A percentile compares a stretch with the other conserved stretches of the same genome.
These are phyloP conservation scores for Sebastes variabilis DNA, from an alignment of 2,797 vertebrate genomes.

Conservation along the genomic window DNA sequence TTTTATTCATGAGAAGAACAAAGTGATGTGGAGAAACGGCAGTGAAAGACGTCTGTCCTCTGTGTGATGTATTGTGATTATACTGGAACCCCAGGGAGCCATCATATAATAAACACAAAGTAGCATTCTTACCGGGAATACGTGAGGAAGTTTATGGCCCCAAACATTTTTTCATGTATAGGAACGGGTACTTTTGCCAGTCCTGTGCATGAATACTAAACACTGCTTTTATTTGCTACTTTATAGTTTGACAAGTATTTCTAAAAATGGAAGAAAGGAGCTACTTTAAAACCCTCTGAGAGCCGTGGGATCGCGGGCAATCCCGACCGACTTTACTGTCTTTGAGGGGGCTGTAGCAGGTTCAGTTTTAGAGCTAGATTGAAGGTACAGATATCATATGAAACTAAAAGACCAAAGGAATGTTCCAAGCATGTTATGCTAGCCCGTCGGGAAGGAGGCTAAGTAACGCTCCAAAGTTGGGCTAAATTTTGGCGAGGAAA, in stretches of 20 bases:
- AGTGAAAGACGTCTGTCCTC: slow-evolving; percentile 43
- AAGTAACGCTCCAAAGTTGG: no score
- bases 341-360: no score
- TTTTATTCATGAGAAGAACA: slow-evolving; percentile 69
- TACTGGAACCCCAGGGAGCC: slow-evolving; percentile 3
- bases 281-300: background rate
- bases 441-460: no score
- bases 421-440: no score
- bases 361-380: no score
- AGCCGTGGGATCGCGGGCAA: no score
- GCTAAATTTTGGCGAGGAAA: no score
- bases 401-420: no score
- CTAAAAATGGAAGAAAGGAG: background rate
- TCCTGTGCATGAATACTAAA: background rate
- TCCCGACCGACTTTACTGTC: no score
- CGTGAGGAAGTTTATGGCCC: background rate
- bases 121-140: background rate
- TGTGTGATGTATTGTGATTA: slow-evolving; percentile 24
- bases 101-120: slow-evolving; percentile 1
- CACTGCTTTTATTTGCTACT: background rate
- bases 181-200: background rate
- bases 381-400: no score
- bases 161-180: background rate
- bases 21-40: slow-evolving; percentile 39
- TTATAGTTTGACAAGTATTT: background rate